Evolutionary conservation across 2,113 vertebrate genomes (phyloP).

Genomic region (Stercorarius parasiticus): DNA sequence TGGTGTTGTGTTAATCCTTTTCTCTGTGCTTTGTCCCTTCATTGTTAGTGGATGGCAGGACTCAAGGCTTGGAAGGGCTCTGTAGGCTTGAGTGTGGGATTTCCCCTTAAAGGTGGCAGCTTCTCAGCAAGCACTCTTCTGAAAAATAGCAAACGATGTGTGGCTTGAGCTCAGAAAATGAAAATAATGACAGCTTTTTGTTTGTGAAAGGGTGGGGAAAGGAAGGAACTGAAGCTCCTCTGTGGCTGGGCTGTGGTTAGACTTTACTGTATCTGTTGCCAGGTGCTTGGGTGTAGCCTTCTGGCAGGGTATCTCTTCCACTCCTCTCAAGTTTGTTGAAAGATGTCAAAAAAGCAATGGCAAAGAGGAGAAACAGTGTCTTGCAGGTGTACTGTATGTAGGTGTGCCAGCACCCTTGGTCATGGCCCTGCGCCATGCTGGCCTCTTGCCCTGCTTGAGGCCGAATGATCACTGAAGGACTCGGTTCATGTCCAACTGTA

Average conservation of each 20-base stretch:
- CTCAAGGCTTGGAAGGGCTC: neutral
- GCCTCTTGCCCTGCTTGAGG: neutral
- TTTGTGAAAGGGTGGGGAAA: neutral
- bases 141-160: neutral
- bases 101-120: neutral
- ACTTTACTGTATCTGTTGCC: neutral
- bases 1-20: neutral
- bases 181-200: neutral
- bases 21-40: neutral
- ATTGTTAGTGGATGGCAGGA: neutral
- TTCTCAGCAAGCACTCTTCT: neutral
- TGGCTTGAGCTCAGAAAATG: neutral
- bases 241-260: conserved; percentile 6
- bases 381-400: neutral
- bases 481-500: neutral
- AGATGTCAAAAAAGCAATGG: neutral
- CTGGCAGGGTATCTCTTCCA: neutral
- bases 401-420: fast-evolving
- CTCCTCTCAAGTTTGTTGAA: neutral
- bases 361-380: neutral
- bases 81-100: neutral
- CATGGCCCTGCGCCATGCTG: fast-evolving
- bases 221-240: neutral
- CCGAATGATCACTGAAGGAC: neutral
- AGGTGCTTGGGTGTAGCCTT: neutral